phyloP scores from a whole-genome alignment of 2,797 vertebrate species.

The Delichon dasypus region DNA sequence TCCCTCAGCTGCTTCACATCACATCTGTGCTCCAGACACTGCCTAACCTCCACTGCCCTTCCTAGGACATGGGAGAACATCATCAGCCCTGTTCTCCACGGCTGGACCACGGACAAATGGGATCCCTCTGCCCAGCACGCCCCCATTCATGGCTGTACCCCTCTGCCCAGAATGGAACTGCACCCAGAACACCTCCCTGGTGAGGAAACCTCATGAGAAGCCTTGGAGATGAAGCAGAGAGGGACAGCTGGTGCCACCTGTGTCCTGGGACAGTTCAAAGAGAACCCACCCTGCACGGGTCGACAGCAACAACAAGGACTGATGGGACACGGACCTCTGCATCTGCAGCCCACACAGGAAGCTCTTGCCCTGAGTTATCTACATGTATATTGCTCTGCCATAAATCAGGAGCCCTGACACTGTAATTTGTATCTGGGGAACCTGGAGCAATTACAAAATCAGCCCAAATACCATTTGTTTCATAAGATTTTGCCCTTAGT shows the following conservation, averaged over 20 bases:
- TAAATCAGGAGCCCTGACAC: slow-evolving; percentile 26
- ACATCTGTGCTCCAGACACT: background rate
- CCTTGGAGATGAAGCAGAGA: background rate
- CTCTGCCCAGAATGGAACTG: background rate
- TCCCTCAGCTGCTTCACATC: background rate
- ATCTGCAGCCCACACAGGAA: background rate
- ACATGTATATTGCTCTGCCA: background rate
- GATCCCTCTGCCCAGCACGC: background rate
- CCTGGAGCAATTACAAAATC: slow-evolving; percentile 49
- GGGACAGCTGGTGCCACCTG: background rate
- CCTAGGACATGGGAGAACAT: background rate
- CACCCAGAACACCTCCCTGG: background rate
- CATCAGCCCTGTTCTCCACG: accelerated
- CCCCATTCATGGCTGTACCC: background rate
- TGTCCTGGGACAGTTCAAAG: background rate
- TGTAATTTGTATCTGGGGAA: slow-evolving; percentile 18
- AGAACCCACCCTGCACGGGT: background rate
- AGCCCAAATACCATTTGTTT: slow-evolving; percentile 34
- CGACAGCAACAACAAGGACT: background rate
- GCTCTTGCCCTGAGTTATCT: background rate
- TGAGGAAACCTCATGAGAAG: background rate
- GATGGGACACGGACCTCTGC: background rate
- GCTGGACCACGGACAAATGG: background rate
- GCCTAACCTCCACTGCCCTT: too few relatives aligned
- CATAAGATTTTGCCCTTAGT: slow-evolving; percentile 49